Conservation (phyloP, 2,888 invertebrate species). For the Pachliopta kotzebuea region DNA sequence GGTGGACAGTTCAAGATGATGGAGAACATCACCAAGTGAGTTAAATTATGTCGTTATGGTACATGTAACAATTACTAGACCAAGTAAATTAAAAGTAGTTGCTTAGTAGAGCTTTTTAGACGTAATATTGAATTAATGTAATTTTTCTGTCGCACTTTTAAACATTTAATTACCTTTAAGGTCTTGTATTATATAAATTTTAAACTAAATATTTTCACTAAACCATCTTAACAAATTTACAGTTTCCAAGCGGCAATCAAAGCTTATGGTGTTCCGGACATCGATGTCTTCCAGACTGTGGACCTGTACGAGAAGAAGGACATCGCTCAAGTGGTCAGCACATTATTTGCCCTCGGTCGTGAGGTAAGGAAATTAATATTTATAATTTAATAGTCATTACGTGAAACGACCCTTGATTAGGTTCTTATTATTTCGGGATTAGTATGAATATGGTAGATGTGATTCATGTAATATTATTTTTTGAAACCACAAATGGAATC, state of each 20-base stretch:
- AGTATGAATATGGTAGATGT: too few relatives aligned
- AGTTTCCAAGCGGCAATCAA: conserved; percentile 93
- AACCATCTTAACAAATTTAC: conserved; percentile 31
- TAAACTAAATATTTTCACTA: background rate
- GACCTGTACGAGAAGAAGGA: conserved; percentile 98
- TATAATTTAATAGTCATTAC: background rate
- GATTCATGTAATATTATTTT: background rate
- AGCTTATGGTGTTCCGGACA: conserved; percentile 92
- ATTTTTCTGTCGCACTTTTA: background rate
- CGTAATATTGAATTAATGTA: background rate
- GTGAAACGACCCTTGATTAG: background rate
- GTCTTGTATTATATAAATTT: too few relatives aligned
- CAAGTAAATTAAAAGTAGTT: background rate
- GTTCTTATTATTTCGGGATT: background rate
- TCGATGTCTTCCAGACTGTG: conserved; percentile 97
- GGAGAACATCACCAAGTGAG: conserved; percentile 98
- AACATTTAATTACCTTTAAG: too few relatives aligned
- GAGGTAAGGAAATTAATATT: conserved; percentile 77
- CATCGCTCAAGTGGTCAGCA: conserved; percentile 91
- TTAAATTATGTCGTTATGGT: conserved; percentile 33
- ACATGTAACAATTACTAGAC: background rate
- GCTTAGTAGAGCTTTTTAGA: background rate
- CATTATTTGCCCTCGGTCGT: conserved; percentile 92
- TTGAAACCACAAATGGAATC: background rate
- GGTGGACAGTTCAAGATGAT: conserved; percentile 99